Percentiles rank a stretch among this genome's conserved stretches.
phyloP scores from a whole-genome alignment of 2,888 invertebrate species.

The Blomia tropicalis region DNA sequence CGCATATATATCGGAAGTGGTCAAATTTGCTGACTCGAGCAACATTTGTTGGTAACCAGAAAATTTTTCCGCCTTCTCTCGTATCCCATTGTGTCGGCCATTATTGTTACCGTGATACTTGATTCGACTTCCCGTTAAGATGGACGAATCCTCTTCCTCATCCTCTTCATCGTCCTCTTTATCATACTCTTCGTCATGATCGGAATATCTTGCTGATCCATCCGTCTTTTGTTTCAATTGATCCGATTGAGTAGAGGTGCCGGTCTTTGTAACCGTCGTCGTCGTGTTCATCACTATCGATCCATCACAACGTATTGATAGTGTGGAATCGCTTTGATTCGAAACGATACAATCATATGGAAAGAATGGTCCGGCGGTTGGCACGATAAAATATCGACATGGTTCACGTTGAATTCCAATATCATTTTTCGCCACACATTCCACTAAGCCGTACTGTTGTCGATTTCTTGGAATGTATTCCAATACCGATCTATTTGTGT shows the following conservation, averaged over 20 bases:
- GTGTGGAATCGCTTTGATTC: conserved; percentile 22
- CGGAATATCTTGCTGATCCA: not conserved
- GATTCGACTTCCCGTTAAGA: not conserved
- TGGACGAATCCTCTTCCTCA: not conserved
- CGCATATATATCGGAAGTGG: conserved; percentile 1
- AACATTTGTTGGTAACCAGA: too few species aligned
- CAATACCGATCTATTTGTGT: conserved; percentile 11
- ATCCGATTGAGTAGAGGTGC: not conserved
- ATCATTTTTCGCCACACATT: conserved; percentile 21
- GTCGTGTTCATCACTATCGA: conserved; percentile 3
- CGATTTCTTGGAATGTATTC: conserved; percentile 11
- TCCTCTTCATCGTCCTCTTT: not conserved
- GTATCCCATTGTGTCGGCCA: not conserved
- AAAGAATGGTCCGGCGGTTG: conserved; percentile 16
- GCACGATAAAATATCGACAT: conserved; percentile 19
- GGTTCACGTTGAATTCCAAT: conserved; percentile 23
- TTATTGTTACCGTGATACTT: not conserved
- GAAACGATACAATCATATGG: conserved; percentile 15
- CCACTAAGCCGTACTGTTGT: conserved; percentile 19
- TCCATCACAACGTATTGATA: conserved; percentile 17
- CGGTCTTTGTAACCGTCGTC: not conserved
- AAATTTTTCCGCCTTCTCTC: not conserved
- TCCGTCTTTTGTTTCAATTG: not conserved
- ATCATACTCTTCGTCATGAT: not conserved
- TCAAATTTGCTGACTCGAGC: not conserved